Conservation (phyloP, 64 coral and sea anemone species). For the Pocillopora damicornis region DNA sequence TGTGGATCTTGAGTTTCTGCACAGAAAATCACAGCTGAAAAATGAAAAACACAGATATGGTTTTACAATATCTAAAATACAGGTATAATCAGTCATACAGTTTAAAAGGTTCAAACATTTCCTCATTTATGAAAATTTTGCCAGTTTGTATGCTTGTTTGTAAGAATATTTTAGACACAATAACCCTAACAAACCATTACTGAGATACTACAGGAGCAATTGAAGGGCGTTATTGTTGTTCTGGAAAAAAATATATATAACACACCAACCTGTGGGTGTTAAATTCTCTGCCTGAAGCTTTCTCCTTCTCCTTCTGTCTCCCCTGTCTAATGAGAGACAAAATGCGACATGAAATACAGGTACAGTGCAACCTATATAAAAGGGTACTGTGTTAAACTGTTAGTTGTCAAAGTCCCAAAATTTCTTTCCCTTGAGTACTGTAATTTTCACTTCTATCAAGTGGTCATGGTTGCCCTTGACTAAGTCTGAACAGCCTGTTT, state of each 20-base stretch:
- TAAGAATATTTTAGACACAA: too few species aligned
- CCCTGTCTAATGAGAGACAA: constrained; percentile 37
- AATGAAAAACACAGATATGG: neutral
- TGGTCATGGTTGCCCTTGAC: too few species aligned
- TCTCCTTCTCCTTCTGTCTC: constrained; percentile 54
- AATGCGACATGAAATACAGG: neutral
- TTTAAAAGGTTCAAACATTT: neutral
- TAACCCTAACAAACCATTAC: too few species aligned
- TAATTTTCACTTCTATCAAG: too few species aligned
- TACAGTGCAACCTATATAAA: neutral
- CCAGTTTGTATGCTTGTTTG: too few species aligned
- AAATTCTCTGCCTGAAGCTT: constrained; percentile 36
- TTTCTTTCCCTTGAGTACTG: too few species aligned
- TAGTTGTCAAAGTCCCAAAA: too few species aligned
- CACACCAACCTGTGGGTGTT: constrained; percentile 17
- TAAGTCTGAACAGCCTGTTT: too few species aligned
- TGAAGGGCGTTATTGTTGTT: too few species aligned
- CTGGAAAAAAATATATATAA: neutral
- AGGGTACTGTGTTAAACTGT: too few species aligned
- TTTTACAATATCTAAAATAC: neutral
- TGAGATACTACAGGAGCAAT: too few species aligned
- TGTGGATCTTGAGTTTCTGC: constrained; percentile 38
- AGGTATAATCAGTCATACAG: neutral
- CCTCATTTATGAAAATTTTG: too few species aligned
- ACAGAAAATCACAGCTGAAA: constrained; percentile 18